Conservation (phyloP, 2,888 invertebrate species). For the Strigamia maritima region DNA sequence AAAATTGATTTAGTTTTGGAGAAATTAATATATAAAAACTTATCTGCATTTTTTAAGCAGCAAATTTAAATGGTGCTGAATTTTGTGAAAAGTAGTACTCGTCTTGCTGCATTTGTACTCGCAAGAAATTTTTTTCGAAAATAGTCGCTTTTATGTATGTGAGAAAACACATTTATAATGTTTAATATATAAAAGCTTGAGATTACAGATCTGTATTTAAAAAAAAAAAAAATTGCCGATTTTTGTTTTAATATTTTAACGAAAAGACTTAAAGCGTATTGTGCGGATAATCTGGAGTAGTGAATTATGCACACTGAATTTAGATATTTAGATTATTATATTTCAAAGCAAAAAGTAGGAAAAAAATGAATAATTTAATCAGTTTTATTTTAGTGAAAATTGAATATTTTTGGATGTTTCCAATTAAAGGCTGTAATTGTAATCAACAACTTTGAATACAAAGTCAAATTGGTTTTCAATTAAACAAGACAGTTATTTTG, state of each 20-base stretch:
- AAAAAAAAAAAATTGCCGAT: neutral
- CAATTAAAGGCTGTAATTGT: neutral
- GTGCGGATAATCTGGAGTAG: neutral
- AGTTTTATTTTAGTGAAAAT: neutral
- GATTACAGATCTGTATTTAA: neutral
- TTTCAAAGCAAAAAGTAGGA: neutral
- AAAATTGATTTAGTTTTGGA: neutral
- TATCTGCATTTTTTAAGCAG: neutral
- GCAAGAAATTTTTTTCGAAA: neutral
- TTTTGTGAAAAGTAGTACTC: neutral
- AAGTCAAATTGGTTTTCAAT: neutral
- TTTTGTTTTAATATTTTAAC: neutral
- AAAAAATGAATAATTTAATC: neutral
- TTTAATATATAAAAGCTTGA: neutral
- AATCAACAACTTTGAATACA: neutral
- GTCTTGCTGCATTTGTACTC: neutral
- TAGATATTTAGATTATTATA: neutral
- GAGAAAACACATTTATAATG: neutral
- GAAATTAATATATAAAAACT: neutral
- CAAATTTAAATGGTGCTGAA: neutral
- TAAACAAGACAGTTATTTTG: neutral
- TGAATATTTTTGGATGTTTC: neutral
- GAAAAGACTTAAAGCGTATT: neutral
- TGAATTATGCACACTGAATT: neutral
- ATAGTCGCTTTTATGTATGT: neutral